Base-by-base conservation (phyloP, 2,888 invertebrate species). In the Biston betularia region DNA sequence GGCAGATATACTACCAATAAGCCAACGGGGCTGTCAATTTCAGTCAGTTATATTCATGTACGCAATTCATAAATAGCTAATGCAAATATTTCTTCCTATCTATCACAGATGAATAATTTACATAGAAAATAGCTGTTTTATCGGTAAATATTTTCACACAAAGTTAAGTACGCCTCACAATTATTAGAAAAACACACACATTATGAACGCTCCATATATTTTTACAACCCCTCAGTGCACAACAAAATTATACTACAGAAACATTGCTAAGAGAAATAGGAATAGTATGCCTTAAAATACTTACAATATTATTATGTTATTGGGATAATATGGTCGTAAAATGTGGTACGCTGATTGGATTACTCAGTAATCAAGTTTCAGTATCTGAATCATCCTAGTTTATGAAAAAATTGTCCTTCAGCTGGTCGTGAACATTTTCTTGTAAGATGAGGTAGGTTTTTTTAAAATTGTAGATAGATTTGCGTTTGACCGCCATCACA, bases 231-330 rank as follows among this genome's bases (percentile, higher is more conserved):
- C 71, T 76, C 75, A 79, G 80, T 75, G 76, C 72, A 75, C 84
- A 87, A 89, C 85, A 88, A 83, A 85, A 90, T 90, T 89, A 91
- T 90, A 78, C 88, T 79, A 81, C 65, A 86, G 79, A 85, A 89
- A 88, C 88, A 90, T 65, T 65, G 45, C n/a, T 35, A 44, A 50
- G 52, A 63, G 75, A 74, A 72, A 75, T 71, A 70, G 69, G 60
- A 67, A 67, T 61, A 67, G 45, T 54, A n/a, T n/a, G n/a, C n/a
- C n/a, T 62, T 55, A 42, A 24, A 35, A 45, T 45, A 34, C 33
- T 56, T 38, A 38, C 9, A 4, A 38, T 38, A 38, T 8, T 38
- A 38, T 38, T 8, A 40, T 24, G 38, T 52, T 52, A 52, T 38
- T 52, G 38, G 14, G n/a, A 35, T 14, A 52, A 14, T n/a, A 38